A percentile compares a stretch with the other conserved stretches of the same genome.
These are phyloP conservation scores for Sminthurides aquaticus DNA, from an alignment of 2,888 invertebrate genomes.

Conservation along the genomic window DNA sequence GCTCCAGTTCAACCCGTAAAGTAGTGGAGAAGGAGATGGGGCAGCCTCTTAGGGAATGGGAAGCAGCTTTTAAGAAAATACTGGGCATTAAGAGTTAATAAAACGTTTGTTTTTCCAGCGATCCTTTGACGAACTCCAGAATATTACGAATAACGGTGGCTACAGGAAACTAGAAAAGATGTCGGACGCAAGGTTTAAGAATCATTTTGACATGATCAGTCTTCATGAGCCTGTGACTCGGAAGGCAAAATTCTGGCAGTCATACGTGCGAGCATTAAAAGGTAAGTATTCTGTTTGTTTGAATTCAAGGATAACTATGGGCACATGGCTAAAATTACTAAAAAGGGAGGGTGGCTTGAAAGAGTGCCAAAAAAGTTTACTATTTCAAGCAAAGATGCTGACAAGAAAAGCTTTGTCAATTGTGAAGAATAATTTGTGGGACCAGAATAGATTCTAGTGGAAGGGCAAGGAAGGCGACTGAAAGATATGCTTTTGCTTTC, in stretches of 20 bases:
- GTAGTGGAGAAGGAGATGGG: no score
- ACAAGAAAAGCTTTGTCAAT: not conserved
- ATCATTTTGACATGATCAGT: slow-evolving; percentile 87
- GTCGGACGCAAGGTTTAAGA: slow-evolving; percentile 63
- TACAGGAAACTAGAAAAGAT: slow-evolving; percentile 15
- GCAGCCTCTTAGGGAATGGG: no score
- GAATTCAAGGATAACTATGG: no score
- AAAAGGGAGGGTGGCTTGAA: no score
- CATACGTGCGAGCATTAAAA: slow-evolving; percentile 84
- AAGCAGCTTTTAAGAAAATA: no score
- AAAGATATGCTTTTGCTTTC: no score
- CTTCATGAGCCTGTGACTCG: slow-evolving; percentile 84
- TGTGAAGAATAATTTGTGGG: slow-evolving; percentile 3
- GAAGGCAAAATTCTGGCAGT: slow-evolving; percentile 91
- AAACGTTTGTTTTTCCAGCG: not conserved
- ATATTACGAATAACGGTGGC: no score
- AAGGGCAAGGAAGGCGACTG: no score
- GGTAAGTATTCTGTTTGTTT: slow-evolving; percentile 55
- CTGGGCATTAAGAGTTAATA: no score
- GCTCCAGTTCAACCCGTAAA: no score
- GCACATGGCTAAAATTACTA: no score
- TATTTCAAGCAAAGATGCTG: not conserved
- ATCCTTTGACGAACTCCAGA: slow-evolving; percentile 9
- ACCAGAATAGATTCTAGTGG: not conserved
- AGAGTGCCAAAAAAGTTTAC: not conserved